Conservation (phyloP, 2,888 invertebrate species). For the Germaria angustata region DNA sequence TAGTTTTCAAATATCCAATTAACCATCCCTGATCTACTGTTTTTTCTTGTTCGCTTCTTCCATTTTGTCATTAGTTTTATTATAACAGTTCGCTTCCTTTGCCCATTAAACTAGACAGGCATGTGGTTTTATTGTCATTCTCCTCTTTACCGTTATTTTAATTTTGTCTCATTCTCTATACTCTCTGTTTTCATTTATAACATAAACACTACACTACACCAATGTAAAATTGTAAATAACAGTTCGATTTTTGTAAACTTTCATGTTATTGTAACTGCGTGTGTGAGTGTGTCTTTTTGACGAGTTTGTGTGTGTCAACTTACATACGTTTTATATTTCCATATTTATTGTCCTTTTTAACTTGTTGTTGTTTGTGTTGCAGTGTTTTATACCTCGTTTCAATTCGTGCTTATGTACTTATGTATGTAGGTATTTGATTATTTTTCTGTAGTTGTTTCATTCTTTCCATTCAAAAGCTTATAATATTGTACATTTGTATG, state of each 20-base stretch:
- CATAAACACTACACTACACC: slow-evolving; percentile 11
- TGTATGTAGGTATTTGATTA: slow-evolving; percentile 30
- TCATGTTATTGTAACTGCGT: neutral
- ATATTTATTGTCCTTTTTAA: slow-evolving; percentile 53
- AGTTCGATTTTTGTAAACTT: slow-evolving; percentile 47
- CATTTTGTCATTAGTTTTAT: neutral
- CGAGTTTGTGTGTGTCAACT: slow-evolving; percentile 6
- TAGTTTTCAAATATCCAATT: neutral
- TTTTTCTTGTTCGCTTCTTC: neutral
- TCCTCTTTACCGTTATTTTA: slow-evolving; percentile 43
- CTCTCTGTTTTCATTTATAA: neutral
- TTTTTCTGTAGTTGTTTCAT: slow-evolving; percentile 20
- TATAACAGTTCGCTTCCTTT: slow-evolving; percentile 7
- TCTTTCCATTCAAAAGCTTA: slow-evolving; percentile 47
- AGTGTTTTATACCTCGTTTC: slow-evolving; percentile 57
- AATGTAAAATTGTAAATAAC: slow-evolving; percentile 38
- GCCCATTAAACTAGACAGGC: slow-evolving; percentile 20
- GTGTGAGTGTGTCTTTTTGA: neutral
- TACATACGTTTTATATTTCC: slow-evolving; percentile 19
- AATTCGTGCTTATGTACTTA: slow-evolving; percentile 65
- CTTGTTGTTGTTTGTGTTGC: slow-evolving; percentile 12
- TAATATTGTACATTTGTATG: no score
- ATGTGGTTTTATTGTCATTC: slow-evolving; percentile 43
- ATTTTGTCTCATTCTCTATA: neutral
- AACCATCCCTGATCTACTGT: neutral